Evolutionary conservation across 2,888 invertebrate genomes (phyloP), one percentile per base, ranked within the genome.

Genomic region (Altica lythri): DNA sequence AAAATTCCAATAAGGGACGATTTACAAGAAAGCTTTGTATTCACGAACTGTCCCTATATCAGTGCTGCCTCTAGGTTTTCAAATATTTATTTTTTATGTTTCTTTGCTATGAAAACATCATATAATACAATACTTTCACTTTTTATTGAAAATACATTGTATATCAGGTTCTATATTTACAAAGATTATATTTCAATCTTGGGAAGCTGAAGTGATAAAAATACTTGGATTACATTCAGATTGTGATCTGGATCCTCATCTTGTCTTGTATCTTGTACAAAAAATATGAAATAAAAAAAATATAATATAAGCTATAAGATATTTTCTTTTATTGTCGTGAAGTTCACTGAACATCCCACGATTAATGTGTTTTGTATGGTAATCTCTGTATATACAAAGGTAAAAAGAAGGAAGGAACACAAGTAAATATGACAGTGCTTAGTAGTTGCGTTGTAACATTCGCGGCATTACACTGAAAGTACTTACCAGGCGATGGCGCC

Each of bases 401-500:
- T 51, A 42, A 53, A 27, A 34, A 35, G 27, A 46, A 53, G 14
- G n/a, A 29, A 16, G 43, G 55, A 51, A 53, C 34, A 59, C 60
- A 65, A 68, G 65, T 69, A 67, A 68, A 73, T n/a, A n/a, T 73
- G 73, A 73, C 74, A 74, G 74, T 74, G 74, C 73, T 62, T 70
- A 71, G 72, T 73, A 72, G 73, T 72, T 71, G 72, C 73, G 73
- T 73, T 73, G 72, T 74, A 69, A 68, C 68, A 72, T 64, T 61
- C 68, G 66, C 68, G 66, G 61, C 64, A 55, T 59, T 61, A 67
- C 67, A 68, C 53, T 62, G 56, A 65, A 53, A 52, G 64, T 67
- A 68, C 68, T 68, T 68, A 68, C 68, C 64, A 59, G 60, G 59
- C 63, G 34, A 46, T 49, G 64, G 63, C 69, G 66, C 68, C 69